Evolutionary conservation across 2,888 invertebrate genomes (phyloP).

Genomic region (Nephrotoma appendiculata): DNA sequence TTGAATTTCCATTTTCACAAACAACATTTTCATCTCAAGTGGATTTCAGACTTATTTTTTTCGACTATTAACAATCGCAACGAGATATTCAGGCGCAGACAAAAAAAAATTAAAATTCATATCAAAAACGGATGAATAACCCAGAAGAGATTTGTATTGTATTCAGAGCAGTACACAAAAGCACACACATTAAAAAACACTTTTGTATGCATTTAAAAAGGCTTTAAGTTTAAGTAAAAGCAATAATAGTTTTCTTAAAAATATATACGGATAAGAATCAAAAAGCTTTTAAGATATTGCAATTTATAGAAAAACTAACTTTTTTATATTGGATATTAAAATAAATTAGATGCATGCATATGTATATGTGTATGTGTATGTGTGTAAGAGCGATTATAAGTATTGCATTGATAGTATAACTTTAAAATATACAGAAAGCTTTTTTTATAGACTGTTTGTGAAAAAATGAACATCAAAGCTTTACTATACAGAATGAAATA

Average conservation of each 20-base stretch:
- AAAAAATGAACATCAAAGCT: too few relatives aligned
- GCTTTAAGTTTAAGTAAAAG: background rate
- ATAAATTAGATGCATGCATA: too few relatives aligned
- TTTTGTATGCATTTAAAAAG: background rate
- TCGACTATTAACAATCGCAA: background rate
- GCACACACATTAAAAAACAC: background rate
- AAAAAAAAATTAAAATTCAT: background rate
- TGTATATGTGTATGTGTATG: too few relatives aligned
- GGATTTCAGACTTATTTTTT: background rate
- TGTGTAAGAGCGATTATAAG: too few relatives aligned
- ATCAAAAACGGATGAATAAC: background rate
- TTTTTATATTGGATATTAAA: background rate
- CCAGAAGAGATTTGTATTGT: background rate
- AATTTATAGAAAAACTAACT: background rate
- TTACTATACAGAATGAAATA: too few relatives aligned
- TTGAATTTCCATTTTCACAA: background rate
- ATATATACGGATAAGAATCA: background rate
- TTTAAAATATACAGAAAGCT: too few relatives aligned
- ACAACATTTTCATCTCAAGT: background rate
- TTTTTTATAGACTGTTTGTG: too few relatives aligned
- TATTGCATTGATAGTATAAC: too few relatives aligned
- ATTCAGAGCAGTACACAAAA: background rate
- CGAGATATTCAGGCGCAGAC: background rate
- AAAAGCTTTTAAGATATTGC: background rate
- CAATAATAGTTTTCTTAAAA: background rate